Evolutionary conservation across 2,888 invertebrate genomes (phyloP), one percentile per base, ranked within the genome.

Genomic region (Drosophila pseudotakahashii): DNA sequence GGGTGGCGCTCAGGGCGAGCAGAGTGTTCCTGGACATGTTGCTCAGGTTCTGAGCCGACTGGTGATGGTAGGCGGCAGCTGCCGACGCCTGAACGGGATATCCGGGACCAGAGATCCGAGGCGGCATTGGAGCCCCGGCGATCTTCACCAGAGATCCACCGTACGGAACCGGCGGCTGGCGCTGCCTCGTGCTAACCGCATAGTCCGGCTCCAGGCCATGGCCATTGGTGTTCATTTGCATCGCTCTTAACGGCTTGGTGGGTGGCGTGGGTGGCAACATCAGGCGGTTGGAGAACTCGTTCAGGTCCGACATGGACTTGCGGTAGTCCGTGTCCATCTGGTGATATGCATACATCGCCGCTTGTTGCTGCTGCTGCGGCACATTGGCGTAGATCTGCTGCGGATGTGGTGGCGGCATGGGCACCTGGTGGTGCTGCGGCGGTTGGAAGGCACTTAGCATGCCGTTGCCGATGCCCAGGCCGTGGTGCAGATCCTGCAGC

Each of bases 1-100:
- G 97, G 19, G 95, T 96, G 32, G 97, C 96, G 89, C 96, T 96
- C 9, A 97, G 92, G 10, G 93, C 93, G 78, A 95, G 94, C 60
- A 95, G 90, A 7, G 95, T 95, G 79, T 95, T 95, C 76, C 95
- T 93, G 26, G 95, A 94, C 94, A 96, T 95, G 62, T 95, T 92
- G 69, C 77, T 85, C 47, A 89, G 68, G 70, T 90, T 88, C 54
- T 90, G 90, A 6, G 83, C 84, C 13, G 90, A 90, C 51, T 90
- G 90, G 63, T 90, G 90, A 53, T 88, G 89, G 60, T 80, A 81
- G 26, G 84, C 82, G 5, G 77, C 63, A 2, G 79, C 68, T 13
- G 75, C 55, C 19, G 75, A 64, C 0, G 81, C 83, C 11, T 67
- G 61, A 2, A 71, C 41, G 14, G 70, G 51, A 55, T 75, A 71